A percentile compares a stretch with the other conserved stretches of the same genome.
Evolutionary conservation across 1,140 invertebrate genomes (phyloP).

Genomic region (Hyles vespertilio): DNA sequence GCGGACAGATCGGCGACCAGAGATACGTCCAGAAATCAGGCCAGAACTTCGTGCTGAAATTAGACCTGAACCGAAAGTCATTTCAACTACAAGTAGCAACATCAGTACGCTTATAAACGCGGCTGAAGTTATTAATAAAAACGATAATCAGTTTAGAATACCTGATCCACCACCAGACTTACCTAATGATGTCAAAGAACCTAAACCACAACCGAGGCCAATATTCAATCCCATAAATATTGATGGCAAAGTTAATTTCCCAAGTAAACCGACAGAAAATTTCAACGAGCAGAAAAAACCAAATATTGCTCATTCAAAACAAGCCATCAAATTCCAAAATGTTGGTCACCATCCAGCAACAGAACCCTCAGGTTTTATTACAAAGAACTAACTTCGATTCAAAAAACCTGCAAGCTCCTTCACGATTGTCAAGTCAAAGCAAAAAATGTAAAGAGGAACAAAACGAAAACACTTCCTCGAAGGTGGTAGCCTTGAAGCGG

Average conservation of each 20-base stretch:
- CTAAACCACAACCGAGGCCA: conserved; percentile 20
- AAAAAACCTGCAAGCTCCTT: conserved; percentile 69
- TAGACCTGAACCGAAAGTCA: not conserved
- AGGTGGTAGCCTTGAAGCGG: conserved; percentile 67
- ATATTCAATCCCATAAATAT: conserved; percentile 45
- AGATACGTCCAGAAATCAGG: not conserved
- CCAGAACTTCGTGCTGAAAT: not conserved
- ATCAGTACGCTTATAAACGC: conserved; percentile 57
- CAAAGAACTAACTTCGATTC: conserved; percentile 54
- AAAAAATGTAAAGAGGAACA: conserved; percentile 60
- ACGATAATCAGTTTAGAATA: conserved; percentile 43
- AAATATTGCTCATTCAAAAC: conserved; percentile 63
- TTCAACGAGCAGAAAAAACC: conserved; percentile 54
- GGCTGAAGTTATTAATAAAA: conserved; percentile 54
- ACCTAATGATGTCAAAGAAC: conserved; percentile 33
- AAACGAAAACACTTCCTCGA: conserved; percentile 49
- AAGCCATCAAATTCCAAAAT: conserved; percentile 57
- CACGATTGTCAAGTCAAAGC: conserved; percentile 52
- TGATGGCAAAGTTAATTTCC: conserved; percentile 38
- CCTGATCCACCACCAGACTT: conserved; percentile 36
- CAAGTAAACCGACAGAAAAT: conserved; percentile 34
- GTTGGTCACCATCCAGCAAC: conserved; percentile 57
- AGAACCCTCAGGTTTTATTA: conserved; percentile 52
- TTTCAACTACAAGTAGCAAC: conserved; percentile 28
- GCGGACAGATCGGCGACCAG: conserved; percentile 8